Evolutionary conservation across 2,888 invertebrate species (phyloP).

Genomic region (Pyralis farinalis): DNA sequence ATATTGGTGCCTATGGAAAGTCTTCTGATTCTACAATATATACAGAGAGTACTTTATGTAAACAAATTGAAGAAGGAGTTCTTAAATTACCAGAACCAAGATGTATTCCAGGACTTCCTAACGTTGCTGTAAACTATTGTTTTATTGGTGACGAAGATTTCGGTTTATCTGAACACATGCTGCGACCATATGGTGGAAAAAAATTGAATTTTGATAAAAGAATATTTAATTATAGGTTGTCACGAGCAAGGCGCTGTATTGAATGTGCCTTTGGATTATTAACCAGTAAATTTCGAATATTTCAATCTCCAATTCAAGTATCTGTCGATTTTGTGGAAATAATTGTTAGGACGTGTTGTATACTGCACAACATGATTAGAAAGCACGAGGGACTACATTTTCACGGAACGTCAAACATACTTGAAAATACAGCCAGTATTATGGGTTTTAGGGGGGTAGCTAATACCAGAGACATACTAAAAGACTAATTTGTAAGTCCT

Average conservation of each 20-base stretch:
- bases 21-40: constrained; percentile 17
- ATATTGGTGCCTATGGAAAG: constrained; percentile 7
- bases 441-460: no score
- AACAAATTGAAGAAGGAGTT: constrained; percentile 15
- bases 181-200: constrained; percentile 15
- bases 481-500: no score
- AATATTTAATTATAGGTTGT: constrained; percentile 15
- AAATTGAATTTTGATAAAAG: constrained; percentile 11
- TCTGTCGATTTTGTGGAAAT: constrained; percentile 16
- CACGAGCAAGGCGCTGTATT: constrained; percentile 13
- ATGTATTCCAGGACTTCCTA: constrained; percentile 14
- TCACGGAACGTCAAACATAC: no score
- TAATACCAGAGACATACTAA: no score
- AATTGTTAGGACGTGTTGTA: constrained; percentile 19
- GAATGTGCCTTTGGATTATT: constrained; percentile 6
- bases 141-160: constrained; percentile 23
- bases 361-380: constrained; percentile 18
- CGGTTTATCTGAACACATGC: constrained; percentile 16
- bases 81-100: constrained; percentile 12
- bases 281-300: constrained; percentile 10
- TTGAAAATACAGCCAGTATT: no score
- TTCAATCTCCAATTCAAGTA: constrained; percentile 4
- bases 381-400: no score
- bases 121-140: constrained; percentile 17
- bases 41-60: constrained; percentile 11